A percentile compares a stretch with the other conserved stretches of the same genome.
These are phyloP conservation scores for Pogonus chalceus DNA, from an alignment of 1,140 invertebrate genomes.

Conservation along the genomic window DNA sequence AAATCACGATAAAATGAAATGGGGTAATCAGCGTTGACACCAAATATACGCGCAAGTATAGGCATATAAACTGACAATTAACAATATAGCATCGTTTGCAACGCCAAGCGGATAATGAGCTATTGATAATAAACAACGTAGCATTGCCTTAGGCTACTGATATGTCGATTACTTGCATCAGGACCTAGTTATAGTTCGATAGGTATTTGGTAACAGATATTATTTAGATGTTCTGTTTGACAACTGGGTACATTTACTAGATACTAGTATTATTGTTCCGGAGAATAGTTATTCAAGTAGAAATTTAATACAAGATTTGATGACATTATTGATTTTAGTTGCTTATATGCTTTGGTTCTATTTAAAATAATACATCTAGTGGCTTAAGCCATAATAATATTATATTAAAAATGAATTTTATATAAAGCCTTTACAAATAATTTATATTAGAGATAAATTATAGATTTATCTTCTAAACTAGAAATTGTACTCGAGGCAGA, in stretches of 20 bases:
- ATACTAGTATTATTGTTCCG: too few relatives aligned
- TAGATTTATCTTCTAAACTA: too few relatives aligned
- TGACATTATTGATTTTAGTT: too few relatives aligned
- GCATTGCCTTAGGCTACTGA: background rate
- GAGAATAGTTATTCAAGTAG: too few relatives aligned
- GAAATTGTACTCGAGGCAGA: too few relatives aligned
- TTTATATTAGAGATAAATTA: too few relatives aligned
- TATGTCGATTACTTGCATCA: background rate
- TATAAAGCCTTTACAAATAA: too few relatives aligned
- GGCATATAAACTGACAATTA: background rate
- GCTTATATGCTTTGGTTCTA: too few relatives aligned
- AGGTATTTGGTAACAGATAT: background rate
- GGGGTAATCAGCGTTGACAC: too few relatives aligned
- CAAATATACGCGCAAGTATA: background rate
- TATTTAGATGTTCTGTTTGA: background rate
- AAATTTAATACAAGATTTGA: background rate
- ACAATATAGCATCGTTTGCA: background rate
- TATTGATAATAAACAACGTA: slow-evolving; percentile 6
- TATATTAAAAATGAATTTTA: too few relatives aligned
- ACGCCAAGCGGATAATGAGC: background rate
- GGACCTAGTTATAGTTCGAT: background rate
- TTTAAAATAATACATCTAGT: too few relatives aligned
- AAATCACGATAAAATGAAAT: background rate
- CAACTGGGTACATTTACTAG: background rate
- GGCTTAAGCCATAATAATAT: too few relatives aligned